Evolutionary conservation across 2,888 invertebrate species (phyloP), one percentile per base, ranked within the genome.

Genomic region (Calameuta idolon): DNA sequence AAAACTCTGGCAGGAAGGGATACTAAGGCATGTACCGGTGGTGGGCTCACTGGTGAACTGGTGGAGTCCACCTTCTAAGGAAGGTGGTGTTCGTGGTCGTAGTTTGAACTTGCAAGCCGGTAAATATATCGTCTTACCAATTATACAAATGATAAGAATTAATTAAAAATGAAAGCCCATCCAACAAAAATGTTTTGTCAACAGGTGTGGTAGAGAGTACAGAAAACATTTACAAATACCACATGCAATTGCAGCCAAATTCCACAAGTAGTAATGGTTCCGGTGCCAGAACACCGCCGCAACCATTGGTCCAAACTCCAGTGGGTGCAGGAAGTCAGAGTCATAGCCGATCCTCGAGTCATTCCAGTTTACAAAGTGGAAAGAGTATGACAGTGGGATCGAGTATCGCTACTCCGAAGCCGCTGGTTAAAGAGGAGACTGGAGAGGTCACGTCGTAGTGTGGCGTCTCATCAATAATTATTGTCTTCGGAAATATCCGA

Each of bases 11-110:
- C 97, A 98, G 90, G 98, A 98, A 92, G 99, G 99, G 1, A 95
- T 99, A 79, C 93, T 99, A 81, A 93, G 99, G 33, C 97, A 98
- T 85, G 97, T 99, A 83, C 99, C 99, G 0, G 96, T 99, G 3
- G 97, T 99, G 79, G 97, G 98, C 0, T 96, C 97, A 34, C 95
- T 99, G 78, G 96, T 98, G 76, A 98, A 98, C 92, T 99, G 99
- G 99, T 98, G 97, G 97, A 96, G 97, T 75, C 99, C 98, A 12
- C 94, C 96, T 5, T 93, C 94, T 34, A 96, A 95, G 88, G 96
- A 96, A 84, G 93, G 95, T 11, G 96, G 95, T 84, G 96, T 95
- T 84, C 95, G 94, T 91, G 98, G 97, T 75, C 93, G 97, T 88
- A 97, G 95, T 91, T 94, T 98, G 82, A 96, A 97, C 92, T 92